These are phyloP conservation scores for Calyptomena viridis DNA, from an alignment of 2,113 vertebrate species.

Conservation along the genomic window DNA sequence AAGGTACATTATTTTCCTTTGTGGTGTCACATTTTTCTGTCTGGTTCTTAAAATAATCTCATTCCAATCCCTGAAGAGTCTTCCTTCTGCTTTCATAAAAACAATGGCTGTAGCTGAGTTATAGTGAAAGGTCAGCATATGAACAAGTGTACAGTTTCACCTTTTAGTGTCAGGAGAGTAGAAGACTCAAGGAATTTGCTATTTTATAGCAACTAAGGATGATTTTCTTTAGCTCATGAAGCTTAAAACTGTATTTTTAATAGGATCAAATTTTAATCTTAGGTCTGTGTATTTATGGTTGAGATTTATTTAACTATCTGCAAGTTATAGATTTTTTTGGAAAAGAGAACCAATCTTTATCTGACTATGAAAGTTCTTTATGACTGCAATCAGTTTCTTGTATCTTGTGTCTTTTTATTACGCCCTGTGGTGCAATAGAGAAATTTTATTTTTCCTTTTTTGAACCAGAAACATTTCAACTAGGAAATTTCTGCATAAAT, in stretches of 20 bases:
- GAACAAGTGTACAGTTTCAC: background rate
- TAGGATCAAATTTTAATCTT: background rate
- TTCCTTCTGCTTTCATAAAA: background rate
- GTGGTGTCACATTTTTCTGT: background rate
- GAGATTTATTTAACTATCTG: conserved; percentile 1
- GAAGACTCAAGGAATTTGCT: background rate
- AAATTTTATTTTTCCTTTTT: background rate
- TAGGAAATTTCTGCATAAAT: background rate
- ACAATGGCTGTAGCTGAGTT: background rate
- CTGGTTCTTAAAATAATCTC: background rate
- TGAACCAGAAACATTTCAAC: background rate
- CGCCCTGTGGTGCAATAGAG: background rate
- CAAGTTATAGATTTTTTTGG: background rate
- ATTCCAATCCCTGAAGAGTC: background rate
- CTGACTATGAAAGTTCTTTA: background rate
- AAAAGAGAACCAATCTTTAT: background rate
- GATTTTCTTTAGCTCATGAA: background rate
- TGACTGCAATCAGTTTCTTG: background rate
- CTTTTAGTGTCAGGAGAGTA: background rate
- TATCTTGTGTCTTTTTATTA: background rate
- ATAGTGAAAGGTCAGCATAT: background rate
- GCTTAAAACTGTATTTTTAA: background rate
- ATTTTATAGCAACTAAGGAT: background rate
- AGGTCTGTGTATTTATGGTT: background rate
- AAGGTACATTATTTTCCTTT: background rate